Base-by-base conservation (phyloP, 1,140 invertebrate species). In the Nixonia krombeini region DNA sequence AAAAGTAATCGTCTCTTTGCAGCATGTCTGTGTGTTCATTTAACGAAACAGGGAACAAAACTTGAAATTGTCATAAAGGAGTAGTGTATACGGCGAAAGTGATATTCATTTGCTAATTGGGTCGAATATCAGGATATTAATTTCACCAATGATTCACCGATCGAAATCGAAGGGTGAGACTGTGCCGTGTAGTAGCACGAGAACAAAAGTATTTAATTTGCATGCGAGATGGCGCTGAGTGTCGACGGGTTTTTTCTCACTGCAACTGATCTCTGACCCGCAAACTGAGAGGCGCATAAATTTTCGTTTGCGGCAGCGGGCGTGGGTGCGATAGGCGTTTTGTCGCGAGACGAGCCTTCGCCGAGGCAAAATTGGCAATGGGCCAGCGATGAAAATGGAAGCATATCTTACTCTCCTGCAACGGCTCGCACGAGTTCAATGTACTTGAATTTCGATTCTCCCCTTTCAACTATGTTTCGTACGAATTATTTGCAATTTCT, bases 321-420 rank as follows among this genome's bases (percentile, higher is more conserved):
- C 56, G 56, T 66, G 71, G 62, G 53, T 73, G 58, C 41, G 63
- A 49, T 65, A 29, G 61, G 21, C 31, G 51, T 61, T 59, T 64
- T 69, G 61, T 62, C 53, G 31, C 41, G 53, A 42, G 49, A 29
- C 49, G 42, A 58, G 66, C 42, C 52, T 45, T 37, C 49, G 57
- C 50, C 17, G 40, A 44, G 8, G 17, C 47, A 40, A 68, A 75
- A 71, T 78, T 79, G 81, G 81, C 80, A 38, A 35, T 41, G 50
- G 41, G 78, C 81, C 80, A 82, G 74, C 67, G 74, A 76, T 82
- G 77, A 79, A 83, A 83, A 83, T 83, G 81, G 80, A 82, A 82
- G 72, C 79, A 80, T 82, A 81, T 79, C 74, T 76, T 68, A 72
- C 72, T 62, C 75, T 75, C 73, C 66, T 72, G 50, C 35, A n/a